A percentile compares a stretch with the other conserved stretches of the same genome.
These are phyloP conservation scores for Eupeodes latifasciatus DNA, from an alignment of 2,888 invertebrate genomes.

Conservation along the genomic window DNA sequence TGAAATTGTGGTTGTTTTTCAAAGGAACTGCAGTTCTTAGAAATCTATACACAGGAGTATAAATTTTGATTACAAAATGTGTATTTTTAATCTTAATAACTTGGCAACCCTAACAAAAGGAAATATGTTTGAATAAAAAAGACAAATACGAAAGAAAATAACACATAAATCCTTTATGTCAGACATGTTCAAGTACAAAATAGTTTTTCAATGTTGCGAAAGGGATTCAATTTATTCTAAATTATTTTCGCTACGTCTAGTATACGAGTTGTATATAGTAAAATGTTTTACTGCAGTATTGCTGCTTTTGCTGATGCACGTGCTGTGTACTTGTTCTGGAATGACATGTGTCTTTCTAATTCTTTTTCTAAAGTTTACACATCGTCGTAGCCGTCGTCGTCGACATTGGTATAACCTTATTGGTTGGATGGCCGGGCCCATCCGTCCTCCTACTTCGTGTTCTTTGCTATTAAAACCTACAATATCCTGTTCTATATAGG, in stretches of 20 bases:
- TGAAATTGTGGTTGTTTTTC: no score
- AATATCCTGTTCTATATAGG: slow-evolving; percentile 10
- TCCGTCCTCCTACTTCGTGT: slow-evolving; percentile 33
- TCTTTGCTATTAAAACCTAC: slow-evolving; percentile 17
- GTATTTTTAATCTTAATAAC: neutral
- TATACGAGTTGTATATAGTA: no score
- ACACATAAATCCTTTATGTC: slow-evolving; percentile 60
- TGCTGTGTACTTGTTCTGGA: slow-evolving; percentile 27
- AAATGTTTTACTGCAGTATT: neutral
- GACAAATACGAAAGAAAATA: slow-evolving; percentile 23
- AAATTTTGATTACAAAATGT: neutral
- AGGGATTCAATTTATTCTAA: slow-evolving; percentile 71
- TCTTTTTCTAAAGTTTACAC: slow-evolving; percentile 32
- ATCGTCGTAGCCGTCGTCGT: neutral
- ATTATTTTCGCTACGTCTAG: slow-evolving; percentile 48
- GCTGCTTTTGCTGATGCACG: neutral
- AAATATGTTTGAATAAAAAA: slow-evolving; percentile 9
- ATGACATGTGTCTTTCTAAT: slow-evolving; percentile 63
- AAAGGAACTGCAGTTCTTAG: no score
- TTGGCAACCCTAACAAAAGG: neutral
- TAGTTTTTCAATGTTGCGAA: slow-evolving; percentile 56
- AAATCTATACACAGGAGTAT: neutral
- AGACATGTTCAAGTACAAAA: slow-evolving; percentile 54
- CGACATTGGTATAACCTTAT: neutral
- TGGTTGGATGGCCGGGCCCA: neutral